Percentiles rank a stretch among this genome's conserved stretches.
Evolutionary conservation across 2,113 vertebrate species (phyloP).

Genomic region (Centropus bengalensis): DNA sequence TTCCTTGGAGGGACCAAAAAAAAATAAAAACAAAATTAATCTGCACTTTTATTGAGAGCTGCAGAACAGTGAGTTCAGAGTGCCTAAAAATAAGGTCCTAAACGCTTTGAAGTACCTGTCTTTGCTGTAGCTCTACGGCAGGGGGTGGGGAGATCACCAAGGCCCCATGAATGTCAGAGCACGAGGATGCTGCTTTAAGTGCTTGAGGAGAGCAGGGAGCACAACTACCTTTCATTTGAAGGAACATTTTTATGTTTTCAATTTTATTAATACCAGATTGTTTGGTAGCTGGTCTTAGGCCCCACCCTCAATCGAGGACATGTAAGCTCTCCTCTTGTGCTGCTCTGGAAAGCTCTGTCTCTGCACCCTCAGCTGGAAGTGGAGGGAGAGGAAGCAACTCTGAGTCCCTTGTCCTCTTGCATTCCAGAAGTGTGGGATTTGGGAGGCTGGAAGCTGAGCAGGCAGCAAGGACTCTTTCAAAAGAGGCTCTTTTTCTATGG

Average conservation of each 20-base stretch:
- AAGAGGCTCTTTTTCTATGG: not conserved
- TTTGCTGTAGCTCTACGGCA: not conserved
- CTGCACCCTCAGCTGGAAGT: fast-evolving
- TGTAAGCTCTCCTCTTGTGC: not conserved
- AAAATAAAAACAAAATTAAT: not conserved
- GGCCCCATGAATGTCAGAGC: fast-evolving
- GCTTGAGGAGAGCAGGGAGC: not conserved
- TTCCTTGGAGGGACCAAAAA: not conserved
- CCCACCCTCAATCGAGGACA: not conserved
- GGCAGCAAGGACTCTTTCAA: not conserved
- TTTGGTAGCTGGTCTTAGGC: not conserved
- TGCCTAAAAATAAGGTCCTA: not conserved
- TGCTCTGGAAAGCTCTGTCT: not conserved
- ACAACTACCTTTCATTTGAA: not conserved
- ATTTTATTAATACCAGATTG: not conserved
- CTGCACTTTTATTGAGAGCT: not conserved
- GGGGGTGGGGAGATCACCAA: not conserved
- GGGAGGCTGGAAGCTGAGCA: not conserved
- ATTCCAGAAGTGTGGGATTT: fast-evolving
- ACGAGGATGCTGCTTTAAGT: not conserved
- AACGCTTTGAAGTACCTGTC: fast-evolving
- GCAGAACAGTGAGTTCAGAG: not conserved
- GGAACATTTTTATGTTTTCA: not conserved
- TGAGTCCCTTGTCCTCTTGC: not conserved
- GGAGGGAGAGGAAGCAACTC: fast-evolving